Evolutionary conservation across 2,797 vertebrate genomes (phyloP), one percentile per base, ranked within the genome.

Genomic region (Erpetoichthys calabaricus): DNA sequence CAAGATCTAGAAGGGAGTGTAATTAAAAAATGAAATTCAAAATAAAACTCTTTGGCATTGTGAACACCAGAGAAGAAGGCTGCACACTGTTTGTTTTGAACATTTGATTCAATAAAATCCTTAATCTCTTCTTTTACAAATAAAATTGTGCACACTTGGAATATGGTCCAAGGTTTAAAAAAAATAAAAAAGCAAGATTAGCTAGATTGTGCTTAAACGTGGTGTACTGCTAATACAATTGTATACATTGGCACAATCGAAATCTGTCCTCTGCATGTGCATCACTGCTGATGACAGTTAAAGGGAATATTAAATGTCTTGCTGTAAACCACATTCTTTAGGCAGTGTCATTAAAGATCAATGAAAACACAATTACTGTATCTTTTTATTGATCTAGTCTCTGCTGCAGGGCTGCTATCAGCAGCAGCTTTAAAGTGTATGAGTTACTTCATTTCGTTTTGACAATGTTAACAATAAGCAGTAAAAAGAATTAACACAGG

Each of bases 311-410:
- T 58, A 60, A 64, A 59, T 55, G 45, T 25, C 54, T 55, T 55
- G 59, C 65, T 56, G 57, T 63, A 59, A 63, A 66, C 53, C 64
- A 59, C 57, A 52, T 61, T 55, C 61, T 56, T 55, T 64, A 58
- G 60, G 62, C 61, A 56, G 65, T 56, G 61, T 64, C 75, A 76
- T 73, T 67, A 75, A 75, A 72, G 70, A 70, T 75, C 66, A 59
- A 56, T 73, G 65, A 63, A 66, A 73, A 64, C 64, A 64, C 60
- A 74, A 69, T 64, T 57, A 57, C 51, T 64, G 75, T 60, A 63
- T 68, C 65, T 69, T 60, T 62, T 50, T 75, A 74, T 77, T 73
- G 70, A 74, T 79, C 69, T 73, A 65, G 63, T 41, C 62, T 69
- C 5, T 67, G 45, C 71, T 60, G 70, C 66, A 66, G 61, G 60